phyloP scores from a whole-genome alignment of 2,797 vertebrate genomes.

The Nyctibius grandis region DNA sequence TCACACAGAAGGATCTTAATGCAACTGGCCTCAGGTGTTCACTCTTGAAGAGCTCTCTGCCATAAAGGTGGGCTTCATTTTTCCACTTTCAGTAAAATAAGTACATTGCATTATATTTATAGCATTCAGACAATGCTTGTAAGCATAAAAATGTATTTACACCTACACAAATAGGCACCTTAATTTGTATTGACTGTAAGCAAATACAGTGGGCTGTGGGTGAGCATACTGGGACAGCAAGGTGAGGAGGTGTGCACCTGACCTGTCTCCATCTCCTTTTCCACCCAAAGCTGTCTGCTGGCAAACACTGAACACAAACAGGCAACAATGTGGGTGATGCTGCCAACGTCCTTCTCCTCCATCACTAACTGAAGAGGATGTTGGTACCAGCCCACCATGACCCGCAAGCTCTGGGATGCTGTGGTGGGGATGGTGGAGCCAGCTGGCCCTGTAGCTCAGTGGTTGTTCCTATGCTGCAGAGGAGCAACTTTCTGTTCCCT shows the following conservation, averaged over 20 bases:
- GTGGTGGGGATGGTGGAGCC: accelerated
- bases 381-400: not conserved
- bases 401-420: accelerated
- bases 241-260: accelerated
- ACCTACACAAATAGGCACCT: not conserved
- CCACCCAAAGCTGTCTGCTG: not conserved
- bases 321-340: accelerated
- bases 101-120: not conserved
- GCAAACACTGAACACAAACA: not conserved
- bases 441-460: accelerated
- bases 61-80: not conserved
- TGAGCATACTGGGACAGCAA: accelerated
- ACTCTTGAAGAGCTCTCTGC: not conserved
- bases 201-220: not conserved
- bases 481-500: constrained; percentile 54
- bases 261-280: not conserved
- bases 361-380: not conserved
- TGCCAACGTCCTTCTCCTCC: not conserved
- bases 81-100: not conserved
- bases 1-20: not conserved
- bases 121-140: not conserved
- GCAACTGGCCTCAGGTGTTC: not conserved
- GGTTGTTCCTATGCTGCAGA: accelerated
- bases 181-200: not conserved
- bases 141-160: not conserved